phyloP scores from a whole-genome alignment of 2,888 invertebrate species.

The Gnatocerus cornutus region DNA sequence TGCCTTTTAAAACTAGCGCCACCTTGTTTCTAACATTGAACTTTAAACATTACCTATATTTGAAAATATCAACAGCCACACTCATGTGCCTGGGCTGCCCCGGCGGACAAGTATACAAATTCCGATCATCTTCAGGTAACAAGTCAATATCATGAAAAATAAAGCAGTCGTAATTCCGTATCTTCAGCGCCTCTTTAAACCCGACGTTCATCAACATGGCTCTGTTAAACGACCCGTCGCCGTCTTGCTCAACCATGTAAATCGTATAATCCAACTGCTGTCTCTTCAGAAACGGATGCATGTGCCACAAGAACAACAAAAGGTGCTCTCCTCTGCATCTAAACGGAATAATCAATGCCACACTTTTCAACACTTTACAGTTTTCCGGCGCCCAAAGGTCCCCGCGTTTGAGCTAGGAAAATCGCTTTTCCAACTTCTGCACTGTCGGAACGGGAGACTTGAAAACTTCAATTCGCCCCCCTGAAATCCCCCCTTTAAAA shows the following conservation, averaged over 20 bases:
- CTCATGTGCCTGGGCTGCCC: constrained; percentile 95
- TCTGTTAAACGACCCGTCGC: constrained; percentile 84
- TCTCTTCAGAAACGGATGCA: constrained; percentile 93
- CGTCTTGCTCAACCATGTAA: constrained; percentile 93
- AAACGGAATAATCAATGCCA: constrained; percentile 96
- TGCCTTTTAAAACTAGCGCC: no score
- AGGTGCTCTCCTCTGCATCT: constrained; percentile 89
- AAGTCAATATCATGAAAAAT: constrained; percentile 98
- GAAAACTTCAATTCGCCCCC: constrained; percentile 80
- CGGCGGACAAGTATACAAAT: constrained; percentile 90
- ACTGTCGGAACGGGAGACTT: constrained; percentile 80
- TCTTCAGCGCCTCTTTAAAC: constrained; percentile 89
- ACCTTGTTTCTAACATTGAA: no score
- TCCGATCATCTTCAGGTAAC: constrained; percentile 92
- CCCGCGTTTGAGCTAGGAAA: constrained; percentile 83
- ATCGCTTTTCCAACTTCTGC: constrained; percentile 77
- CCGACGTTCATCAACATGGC: constrained; percentile 98
- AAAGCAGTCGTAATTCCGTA: constrained; percentile 87
- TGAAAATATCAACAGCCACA: constrained; percentile 89
- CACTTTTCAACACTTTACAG: constrained; percentile 84
- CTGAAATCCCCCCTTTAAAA: constrained; percentile 66
- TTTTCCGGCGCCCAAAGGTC: constrained; percentile 87
- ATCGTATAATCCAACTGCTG: constrained; percentile 97
- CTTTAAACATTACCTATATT: constrained; percentile 88
- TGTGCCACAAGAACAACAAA: constrained; percentile 90